Evolutionary conservation across 2,113 vertebrate species (phyloP).

Genomic region (Jacana jacana): DNA sequence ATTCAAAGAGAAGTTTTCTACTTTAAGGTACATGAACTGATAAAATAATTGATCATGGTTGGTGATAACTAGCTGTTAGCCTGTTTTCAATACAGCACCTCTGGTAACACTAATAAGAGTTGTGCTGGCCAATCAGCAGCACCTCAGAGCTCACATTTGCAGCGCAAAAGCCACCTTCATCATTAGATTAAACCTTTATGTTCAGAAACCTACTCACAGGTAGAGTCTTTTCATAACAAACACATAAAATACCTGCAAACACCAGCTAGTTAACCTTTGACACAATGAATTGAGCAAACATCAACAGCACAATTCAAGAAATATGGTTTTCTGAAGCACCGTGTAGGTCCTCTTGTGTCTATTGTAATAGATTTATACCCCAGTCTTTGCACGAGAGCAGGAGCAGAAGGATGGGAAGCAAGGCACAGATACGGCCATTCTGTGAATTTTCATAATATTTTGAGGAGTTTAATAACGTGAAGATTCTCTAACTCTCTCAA

Average conservation of each 20-base stretch:
- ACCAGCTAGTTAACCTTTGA: background rate
- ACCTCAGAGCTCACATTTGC: background rate
- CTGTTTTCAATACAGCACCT: background rate
- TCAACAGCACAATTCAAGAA: background rate
- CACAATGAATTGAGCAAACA: background rate
- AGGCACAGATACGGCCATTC: background rate
- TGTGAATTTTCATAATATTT: background rate
- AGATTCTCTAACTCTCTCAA: background rate
- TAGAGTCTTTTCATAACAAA: background rate
- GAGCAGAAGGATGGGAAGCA: background rate
- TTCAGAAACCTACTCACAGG: background rate
- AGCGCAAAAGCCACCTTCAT: background rate
- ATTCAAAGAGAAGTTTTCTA: background rate
- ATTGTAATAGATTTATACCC: background rate
- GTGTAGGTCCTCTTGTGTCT: rapidly evolving
- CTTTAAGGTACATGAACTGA: background rate
- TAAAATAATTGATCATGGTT: background rate
- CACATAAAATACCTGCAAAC: background rate
- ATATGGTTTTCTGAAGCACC: background rate
- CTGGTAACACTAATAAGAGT: background rate
- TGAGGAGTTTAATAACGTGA: background rate
- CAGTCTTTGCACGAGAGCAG: background rate
- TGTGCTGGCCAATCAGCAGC: background rate
- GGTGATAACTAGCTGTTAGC: background rate
- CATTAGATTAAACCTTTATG: background rate